phyloP scores from a whole-genome alignment of 2,113 vertebrate species.

The Lampris incognitus region DNA sequence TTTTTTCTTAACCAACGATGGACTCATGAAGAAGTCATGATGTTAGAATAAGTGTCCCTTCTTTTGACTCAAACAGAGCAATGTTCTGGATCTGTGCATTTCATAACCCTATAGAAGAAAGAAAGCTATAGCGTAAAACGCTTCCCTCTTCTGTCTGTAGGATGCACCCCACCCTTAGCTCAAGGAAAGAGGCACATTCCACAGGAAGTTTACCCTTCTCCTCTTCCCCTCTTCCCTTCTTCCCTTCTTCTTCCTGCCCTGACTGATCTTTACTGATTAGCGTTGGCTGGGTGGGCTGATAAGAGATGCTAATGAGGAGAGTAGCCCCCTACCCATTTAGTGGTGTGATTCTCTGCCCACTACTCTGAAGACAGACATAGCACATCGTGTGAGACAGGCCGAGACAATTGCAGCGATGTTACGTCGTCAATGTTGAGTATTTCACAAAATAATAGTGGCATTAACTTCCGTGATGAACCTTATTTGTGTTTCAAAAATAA shows the following conservation, averaged over 20 bases:
- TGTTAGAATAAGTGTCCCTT: neutral
- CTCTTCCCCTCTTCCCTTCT: conserved; percentile 65
- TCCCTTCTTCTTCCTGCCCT: conserved; percentile 71
- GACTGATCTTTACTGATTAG: conserved; percentile 73
- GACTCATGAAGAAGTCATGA: neutral
- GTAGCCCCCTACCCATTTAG: conserved; percentile 42
- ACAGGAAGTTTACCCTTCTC: conserved; percentile 77
- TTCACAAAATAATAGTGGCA: neutral
- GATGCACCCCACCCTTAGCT: conserved; percentile 61
- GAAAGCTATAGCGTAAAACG: conserved; percentile 46
- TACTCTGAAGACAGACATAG: neutral
- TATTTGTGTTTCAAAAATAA: neutral
- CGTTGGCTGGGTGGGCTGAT: conserved; percentile 70
- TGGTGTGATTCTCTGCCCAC: neutral
- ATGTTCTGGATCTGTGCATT: conserved; percentile 37
- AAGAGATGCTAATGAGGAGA: conserved; percentile 64
- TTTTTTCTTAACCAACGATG: neutral
- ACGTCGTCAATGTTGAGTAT: no score
- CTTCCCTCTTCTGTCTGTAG: conserved; percentile 61
- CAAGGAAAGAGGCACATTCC: conserved; percentile 70
- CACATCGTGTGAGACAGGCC: neutral
- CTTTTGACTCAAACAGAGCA: conserved; percentile 62
- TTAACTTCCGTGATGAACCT: no score
- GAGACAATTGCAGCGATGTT: neutral
- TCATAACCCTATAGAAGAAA: neutral